These are phyloP conservation scores for Busseola fusca DNA, from an alignment of 2,888 invertebrate genomes.

Conservation along the genomic window DNA sequence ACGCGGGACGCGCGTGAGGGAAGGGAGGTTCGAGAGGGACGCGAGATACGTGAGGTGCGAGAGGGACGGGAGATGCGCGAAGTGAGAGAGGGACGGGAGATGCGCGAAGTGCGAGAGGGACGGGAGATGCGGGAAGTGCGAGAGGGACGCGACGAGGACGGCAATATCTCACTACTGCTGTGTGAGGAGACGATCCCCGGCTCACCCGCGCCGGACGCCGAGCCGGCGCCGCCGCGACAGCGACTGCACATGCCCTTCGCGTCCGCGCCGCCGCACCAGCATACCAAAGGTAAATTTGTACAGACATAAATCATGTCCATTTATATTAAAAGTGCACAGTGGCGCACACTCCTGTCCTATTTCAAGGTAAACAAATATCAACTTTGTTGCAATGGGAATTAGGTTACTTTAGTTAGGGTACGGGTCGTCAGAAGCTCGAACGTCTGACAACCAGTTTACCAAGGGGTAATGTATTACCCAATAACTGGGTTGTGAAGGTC, in stretches of 20 bases:
- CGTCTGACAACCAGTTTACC: too few relatives aligned
- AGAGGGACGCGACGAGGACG: slow-evolving; percentile 86
- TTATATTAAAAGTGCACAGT: too few relatives aligned
- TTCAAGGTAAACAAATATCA: too few relatives aligned
- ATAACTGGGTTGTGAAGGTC: too few relatives aligned
- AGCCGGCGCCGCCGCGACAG: slow-evolving; percentile 86
- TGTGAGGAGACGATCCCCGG: slow-evolving; percentile 97
- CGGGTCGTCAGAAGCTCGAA: too few relatives aligned
- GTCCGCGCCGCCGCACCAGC: slow-evolving; percentile 89
- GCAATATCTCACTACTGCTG: slow-evolving; percentile 92
- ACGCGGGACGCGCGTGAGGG: slow-evolving; percentile 45
- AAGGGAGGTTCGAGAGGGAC: slow-evolving; percentile 70
- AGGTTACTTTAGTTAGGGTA: too few relatives aligned
- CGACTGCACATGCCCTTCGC: slow-evolving; percentile 92
- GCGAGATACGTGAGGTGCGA: slow-evolving; percentile 6
- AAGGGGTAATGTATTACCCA: too few relatives aligned
- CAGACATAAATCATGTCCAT: too few relatives aligned
- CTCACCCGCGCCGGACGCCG: slow-evolving; percentile 93
- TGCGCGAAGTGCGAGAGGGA: slow-evolving; percentile 66
- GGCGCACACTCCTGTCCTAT: too few relatives aligned
- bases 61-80: slow-evolving; percentile 16
- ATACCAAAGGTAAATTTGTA: slow-evolving; percentile 67
- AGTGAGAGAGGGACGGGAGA: slow-evolving; percentile 65
- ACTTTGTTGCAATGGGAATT: too few relatives aligned
- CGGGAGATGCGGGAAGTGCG: slow-evolving; percentile 56